A percentile compares a stretch with the other conserved stretches of the same genome.
Conservation (phyloP, 1,140 invertebrate species). For the Trypoxylus dichotomus region DNA sequence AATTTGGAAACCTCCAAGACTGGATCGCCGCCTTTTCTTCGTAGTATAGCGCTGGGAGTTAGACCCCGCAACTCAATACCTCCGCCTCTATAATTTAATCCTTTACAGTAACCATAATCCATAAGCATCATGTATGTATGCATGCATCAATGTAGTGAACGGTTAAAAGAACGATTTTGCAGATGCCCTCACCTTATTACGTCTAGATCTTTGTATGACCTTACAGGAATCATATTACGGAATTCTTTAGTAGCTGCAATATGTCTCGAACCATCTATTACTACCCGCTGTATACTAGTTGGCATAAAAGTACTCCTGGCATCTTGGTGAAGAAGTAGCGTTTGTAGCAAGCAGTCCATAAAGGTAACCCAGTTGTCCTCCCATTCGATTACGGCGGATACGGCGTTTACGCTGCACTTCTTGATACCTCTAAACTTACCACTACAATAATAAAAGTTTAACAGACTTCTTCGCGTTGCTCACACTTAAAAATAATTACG, state of each 20-base stretch:
- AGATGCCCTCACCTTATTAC: not conserved
- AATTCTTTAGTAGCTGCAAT: not conserved
- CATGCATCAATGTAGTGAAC: too few species aligned
- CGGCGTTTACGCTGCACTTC: slow-evolving; percentile 56
- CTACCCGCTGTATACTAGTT: slow-evolving; percentile 77
- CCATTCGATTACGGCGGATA: slow-evolving; percentile 64
- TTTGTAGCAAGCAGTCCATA: slow-evolving; percentile 90
- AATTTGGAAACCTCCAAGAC: slow-evolving; percentile 75
- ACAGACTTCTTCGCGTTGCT: too few species aligned
- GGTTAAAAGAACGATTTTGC: too few species aligned
- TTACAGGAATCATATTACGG: not conserved
- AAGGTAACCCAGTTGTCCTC: slow-evolving; percentile 86
- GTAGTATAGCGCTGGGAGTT: not conserved
- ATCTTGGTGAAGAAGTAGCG: slow-evolving; percentile 75
- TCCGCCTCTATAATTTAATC: not conserved
- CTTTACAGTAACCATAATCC: too few species aligned
- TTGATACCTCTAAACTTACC: slow-evolving; percentile 66
- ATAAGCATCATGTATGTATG: too few species aligned
- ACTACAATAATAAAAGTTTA: not conserved
- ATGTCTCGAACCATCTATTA: slow-evolving; percentile 56
- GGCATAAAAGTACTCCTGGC: slow-evolving; percentile 71
- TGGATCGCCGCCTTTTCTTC: slow-evolving; percentile 46
- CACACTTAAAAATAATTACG: too few species aligned
- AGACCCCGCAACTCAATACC: not conserved
- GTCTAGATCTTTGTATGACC: not conserved